phyloP scores from a whole-genome alignment of 2,797 vertebrate genomes.

The Peromyscus eremicus region DNA sequence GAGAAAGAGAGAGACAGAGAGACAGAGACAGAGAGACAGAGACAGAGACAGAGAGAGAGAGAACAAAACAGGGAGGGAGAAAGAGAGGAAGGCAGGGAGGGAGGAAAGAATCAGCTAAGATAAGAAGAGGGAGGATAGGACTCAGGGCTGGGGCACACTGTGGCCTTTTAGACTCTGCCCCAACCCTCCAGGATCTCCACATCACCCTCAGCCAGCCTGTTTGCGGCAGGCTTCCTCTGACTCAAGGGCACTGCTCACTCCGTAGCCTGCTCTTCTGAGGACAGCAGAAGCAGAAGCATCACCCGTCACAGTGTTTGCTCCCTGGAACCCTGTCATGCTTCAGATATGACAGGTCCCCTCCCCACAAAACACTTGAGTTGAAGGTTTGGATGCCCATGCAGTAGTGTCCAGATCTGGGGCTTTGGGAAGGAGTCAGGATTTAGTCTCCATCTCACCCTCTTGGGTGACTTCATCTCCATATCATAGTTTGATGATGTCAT shows the following conservation, averaged over 20 bases:
- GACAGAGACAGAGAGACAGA: no score
- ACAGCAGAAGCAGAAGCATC: background rate
- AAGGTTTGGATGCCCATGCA: background rate
- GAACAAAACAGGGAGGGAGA: fast-evolving
- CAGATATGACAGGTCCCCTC: background rate
- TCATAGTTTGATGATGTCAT: no score
- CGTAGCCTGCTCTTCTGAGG: background rate
- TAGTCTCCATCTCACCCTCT: background rate
- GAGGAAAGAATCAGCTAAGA: background rate
- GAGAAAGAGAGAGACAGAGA: background rate
- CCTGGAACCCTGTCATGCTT: background rate
- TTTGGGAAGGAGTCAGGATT: background rate
- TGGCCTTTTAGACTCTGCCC: background rate
- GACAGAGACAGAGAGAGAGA: no score
- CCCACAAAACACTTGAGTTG: no score
- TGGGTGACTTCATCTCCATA: background rate
- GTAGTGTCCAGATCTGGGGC: background rate
- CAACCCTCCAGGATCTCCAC: background rate
- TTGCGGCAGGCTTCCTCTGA: background rate
- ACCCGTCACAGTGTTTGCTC: background rate
- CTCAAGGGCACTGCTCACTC: background rate
- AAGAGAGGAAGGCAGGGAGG: fast-evolving
- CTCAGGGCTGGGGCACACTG: background rate
- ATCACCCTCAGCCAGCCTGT: background rate
- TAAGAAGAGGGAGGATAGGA: background rate